Percentiles rank a stretch among this genome's conserved stretches.
Evolutionary conservation across 2,113 vertebrate genomes (phyloP).

Genomic region (Mus pahari): DNA sequence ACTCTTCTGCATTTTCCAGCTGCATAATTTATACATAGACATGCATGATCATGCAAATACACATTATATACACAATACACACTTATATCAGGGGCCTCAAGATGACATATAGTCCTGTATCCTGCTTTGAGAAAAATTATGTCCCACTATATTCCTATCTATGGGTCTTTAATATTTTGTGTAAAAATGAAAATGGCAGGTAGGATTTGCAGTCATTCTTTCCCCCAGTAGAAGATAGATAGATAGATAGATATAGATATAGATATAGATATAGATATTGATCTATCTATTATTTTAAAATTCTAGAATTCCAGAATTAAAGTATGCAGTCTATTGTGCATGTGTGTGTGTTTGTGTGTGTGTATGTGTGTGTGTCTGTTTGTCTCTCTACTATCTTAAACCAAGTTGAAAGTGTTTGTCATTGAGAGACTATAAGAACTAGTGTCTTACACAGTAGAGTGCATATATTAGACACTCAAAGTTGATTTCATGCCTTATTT

Average conservation of each 20-base stretch:
- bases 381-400: not conserved
- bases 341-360: too few species aligned
- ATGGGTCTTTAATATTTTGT: not conserved
- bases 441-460: not conserved
- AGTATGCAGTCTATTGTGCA: not conserved
- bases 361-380: not conserved
- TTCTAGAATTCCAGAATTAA: not conserved
- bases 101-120: not conserved
- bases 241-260: too few species aligned
- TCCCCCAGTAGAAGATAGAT: too few species aligned
- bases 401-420: not conserved
- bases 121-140: not conserved
- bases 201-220: not conserved
- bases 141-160: not conserved
- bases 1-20: constrained; percentile 12
- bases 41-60: not conserved
- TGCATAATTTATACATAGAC: not conserved
- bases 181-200: not conserved
- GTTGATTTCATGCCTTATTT: not conserved
- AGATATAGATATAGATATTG: too few species aligned
- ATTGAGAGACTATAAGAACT: too few species aligned
- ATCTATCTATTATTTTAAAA: not conserved
- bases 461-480: not conserved
- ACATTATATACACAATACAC: not conserved
- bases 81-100: not conserved